These are phyloP conservation scores for Ciconia maguari DNA, from an alignment of 2,113 vertebrate genomes.

Conservation along the genomic window DNA sequence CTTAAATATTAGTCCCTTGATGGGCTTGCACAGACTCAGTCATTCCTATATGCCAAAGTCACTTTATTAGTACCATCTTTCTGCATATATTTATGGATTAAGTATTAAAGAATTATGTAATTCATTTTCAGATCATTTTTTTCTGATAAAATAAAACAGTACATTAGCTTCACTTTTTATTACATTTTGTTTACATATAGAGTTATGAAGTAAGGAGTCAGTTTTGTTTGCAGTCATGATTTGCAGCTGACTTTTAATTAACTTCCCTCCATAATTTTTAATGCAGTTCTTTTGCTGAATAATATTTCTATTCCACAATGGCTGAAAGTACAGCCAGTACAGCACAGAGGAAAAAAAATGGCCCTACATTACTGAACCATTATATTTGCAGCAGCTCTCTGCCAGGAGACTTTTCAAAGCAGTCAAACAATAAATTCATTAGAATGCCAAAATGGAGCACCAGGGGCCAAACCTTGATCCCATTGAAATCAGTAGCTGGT, in stretches of 20 bases:
- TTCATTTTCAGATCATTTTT: background rate
- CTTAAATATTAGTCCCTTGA: background rate
- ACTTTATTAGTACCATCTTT: background rate
- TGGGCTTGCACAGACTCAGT: background rate
- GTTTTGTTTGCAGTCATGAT: background rate
- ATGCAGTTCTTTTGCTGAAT: background rate
- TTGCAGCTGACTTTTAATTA: constrained; percentile 16
- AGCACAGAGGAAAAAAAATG: background rate
- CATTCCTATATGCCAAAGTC: background rate
- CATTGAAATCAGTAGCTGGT: background rate
- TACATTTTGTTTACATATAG: background rate
- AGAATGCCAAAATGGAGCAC: background rate
- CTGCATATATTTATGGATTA: background rate
- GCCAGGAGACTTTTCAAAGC: background rate
- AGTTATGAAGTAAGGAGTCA: background rate
- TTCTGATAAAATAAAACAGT: background rate
- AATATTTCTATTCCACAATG: background rate
- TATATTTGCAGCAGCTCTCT: background rate
- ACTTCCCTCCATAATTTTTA: background rate
- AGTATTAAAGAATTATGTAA: background rate
- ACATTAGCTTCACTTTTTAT: background rate
- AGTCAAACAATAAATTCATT: constrained; percentile 25
- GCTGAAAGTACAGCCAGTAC: background rate
- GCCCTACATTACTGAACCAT: background rate
- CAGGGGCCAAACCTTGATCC: background rate